A percentile compares a stretch with the other conserved stretches of the same genome.
Conservation (phyloP, 2,113 vertebrate genomes). For the Ochotona curzoniae region DNA sequence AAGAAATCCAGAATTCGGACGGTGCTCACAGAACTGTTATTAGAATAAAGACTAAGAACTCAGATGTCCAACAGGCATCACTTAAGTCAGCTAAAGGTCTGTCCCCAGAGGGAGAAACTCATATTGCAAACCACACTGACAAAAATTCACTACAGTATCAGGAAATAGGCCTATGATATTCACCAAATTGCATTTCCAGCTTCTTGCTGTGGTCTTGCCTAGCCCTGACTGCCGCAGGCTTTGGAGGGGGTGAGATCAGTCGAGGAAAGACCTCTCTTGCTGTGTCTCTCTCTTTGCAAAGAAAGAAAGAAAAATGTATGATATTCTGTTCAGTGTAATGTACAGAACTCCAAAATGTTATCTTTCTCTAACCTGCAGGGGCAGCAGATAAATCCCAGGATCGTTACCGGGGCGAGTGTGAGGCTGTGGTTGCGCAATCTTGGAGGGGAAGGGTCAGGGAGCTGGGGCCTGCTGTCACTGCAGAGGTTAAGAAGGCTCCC, state of each 20-base stretch:
- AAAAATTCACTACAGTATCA: neutral
- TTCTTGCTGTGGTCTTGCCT: no score
- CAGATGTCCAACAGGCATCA: neutral
- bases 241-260: no score
- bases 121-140: neutral
- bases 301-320: no score
- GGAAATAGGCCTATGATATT: neutral
- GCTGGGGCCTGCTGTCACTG: neutral
- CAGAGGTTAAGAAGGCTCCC: neutral
- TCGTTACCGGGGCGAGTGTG: neutral
- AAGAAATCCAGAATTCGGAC: neutral
- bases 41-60: neutral
- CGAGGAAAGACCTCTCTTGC: no score
- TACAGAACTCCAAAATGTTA: neutral
- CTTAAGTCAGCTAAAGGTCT: neutral
- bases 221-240: no score
- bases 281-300: no score
- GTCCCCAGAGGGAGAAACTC: neutral
- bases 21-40: neutral
- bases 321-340: neutral
- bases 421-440: neutral
- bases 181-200: no score
- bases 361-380: slow-evolving; percentile 38
- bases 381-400: slow-evolving; percentile 1
- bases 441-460: neutral